Evolutionary conservation across 2,888 invertebrate genomes (phyloP).

Genomic region (Aricia artaxerxes): DNA sequence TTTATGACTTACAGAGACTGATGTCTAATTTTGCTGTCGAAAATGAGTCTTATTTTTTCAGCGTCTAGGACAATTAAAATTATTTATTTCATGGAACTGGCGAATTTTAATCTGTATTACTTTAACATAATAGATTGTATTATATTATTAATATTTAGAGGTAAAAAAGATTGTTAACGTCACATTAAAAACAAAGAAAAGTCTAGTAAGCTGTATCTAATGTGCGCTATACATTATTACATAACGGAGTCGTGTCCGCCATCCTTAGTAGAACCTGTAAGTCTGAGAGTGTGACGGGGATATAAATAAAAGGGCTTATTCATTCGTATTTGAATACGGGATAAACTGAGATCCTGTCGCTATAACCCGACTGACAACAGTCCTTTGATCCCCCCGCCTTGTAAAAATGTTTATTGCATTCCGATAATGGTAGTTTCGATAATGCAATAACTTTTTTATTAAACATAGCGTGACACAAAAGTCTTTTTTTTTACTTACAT

Average conservation of each 20-base stretch:
- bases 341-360: conserved; percentile 2
- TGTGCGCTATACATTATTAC: not conserved
- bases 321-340: conserved; percentile 14
- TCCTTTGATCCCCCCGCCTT: not conserved
- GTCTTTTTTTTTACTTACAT: not conserved
- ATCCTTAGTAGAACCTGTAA: not conserved
- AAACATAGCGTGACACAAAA: not conserved
- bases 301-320: conserved; percentile 2
- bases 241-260: not conserved
- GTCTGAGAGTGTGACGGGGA: not conserved
- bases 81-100: too few relatives aligned
- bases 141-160: too few relatives aligned
- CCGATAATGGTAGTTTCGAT: conserved; percentile 26
- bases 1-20: too few relatives aligned
- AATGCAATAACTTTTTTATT: conserved; percentile 19
- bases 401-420: conserved; percentile 38
- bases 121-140: too few relatives aligned
- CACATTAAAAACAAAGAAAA: not conserved
- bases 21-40: too few relatives aligned
- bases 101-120: too few relatives aligned
- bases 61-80: too few relatives aligned
- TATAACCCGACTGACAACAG: conserved; percentile 38
- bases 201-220: too few relatives aligned
- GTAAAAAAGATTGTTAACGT: not conserved
- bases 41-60: too few relatives aligned